These are phyloP conservation scores for Urocolius indicus DNA, from an alignment of 2,113 vertebrate species.

Conservation along the genomic window DNA sequence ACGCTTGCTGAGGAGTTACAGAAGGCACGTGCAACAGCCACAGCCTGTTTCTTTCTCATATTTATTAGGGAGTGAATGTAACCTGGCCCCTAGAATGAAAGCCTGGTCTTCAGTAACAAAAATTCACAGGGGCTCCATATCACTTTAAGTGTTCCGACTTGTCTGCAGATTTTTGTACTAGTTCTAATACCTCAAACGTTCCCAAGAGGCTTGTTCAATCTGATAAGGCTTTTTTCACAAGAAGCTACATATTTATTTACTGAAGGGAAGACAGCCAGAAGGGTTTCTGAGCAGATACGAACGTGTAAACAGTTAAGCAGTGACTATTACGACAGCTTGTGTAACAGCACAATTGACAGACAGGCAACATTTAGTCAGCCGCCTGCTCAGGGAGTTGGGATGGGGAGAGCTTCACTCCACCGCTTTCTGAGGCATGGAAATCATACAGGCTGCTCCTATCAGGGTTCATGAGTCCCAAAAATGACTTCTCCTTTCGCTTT, in stretches of 20 bases:
- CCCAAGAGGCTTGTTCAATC: neutral
- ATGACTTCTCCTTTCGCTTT: neutral
- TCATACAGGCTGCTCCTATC: neutral
- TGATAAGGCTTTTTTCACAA: neutral
- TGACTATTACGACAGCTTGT: neutral
- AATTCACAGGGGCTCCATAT: neutral
- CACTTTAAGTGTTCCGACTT: neutral
- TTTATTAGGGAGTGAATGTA: neutral
- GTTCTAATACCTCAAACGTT: neutral
- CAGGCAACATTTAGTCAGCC: neutral
- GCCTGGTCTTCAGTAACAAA: neutral
- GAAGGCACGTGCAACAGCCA: neutral
- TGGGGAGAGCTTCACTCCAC: neutral
- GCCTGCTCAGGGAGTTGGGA: neutral
- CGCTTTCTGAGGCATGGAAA: neutral
- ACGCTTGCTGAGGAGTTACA: neutral
- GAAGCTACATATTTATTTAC: neutral
- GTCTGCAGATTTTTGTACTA: neutral
- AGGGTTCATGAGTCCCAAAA: neutral
- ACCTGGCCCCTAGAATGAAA: neutral
- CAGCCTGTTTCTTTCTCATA: neutral
- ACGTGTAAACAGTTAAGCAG: neutral
- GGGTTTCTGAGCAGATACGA: neutral
- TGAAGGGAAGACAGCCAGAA: neutral
- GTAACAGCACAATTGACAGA: neutral